A percentile compares a stretch with the other conserved stretches of the same genome.
phyloP scores from a whole-genome alignment of 2,888 invertebrate genomes.

The Caenorhabditis sp. region DNA sequence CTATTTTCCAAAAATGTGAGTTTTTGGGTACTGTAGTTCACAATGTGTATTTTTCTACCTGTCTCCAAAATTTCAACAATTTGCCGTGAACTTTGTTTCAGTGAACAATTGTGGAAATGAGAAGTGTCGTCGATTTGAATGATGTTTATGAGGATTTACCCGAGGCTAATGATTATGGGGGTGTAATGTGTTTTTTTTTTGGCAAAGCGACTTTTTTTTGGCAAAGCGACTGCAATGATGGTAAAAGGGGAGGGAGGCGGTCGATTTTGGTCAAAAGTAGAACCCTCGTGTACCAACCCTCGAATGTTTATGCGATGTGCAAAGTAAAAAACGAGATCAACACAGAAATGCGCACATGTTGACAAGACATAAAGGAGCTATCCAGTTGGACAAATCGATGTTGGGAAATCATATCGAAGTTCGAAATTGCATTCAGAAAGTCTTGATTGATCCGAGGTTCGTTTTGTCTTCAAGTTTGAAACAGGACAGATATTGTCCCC shows the following conservation, averaged over 20 bases:
- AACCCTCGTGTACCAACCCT: too few species aligned
- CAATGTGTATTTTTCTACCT: too few species aligned
- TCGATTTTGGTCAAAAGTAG: conserved; percentile 33
- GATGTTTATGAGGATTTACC: too few species aligned
- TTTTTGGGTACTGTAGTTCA: too few species aligned
- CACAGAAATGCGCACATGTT: conserved; percentile 40
- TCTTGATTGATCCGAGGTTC: conserved; percentile 10
- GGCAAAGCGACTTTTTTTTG: too few species aligned
- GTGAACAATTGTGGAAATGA: neutral
- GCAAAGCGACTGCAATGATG: too few species aligned
- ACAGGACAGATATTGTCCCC: too few species aligned
- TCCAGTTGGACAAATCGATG: conserved; percentile 19
- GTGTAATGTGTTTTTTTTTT: too few species aligned
- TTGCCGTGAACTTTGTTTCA: conserved; percentile 38
- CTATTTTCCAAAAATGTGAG: too few species aligned
- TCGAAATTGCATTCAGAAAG: conserved; percentile 20
- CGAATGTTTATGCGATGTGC: conserved; percentile 29
- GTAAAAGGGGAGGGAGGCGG: conserved; percentile 35
- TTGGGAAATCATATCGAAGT: conserved; percentile 15
- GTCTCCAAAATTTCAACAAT: conserved; percentile 32
- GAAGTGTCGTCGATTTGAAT: too few species aligned
- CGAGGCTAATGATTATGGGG: too few species aligned
- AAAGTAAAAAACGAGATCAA: conserved; percentile 43
- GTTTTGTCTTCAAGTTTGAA: neutral
- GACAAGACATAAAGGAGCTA: conserved; percentile 29